Evolutionary conservation across 1,140 invertebrate species (phyloP), one percentile per base, ranked within the genome.

Genomic region (Brachionus koreanus): DNA sequence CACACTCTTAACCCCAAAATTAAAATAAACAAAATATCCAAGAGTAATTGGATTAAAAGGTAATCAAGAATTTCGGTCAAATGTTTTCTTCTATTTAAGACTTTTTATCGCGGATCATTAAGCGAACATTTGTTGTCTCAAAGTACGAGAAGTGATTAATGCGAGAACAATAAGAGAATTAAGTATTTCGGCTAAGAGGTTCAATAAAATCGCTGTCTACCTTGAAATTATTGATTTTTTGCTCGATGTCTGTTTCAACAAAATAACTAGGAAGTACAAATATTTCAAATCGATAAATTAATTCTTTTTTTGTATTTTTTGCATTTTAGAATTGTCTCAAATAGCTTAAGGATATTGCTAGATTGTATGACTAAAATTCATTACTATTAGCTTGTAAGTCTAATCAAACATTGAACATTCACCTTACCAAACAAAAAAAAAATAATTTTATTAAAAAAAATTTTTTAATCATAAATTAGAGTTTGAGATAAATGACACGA

Each of bases 181-280:
- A 5, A 57, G 39, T 42, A 42, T 57, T 57, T 3, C 16, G 49
- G 16, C 49, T 57, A 57, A 57, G 49, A 65, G 35, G 25, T 25
- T n/a, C 25, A 65, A 33, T 37, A 65, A 29, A 65, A 65, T 33
- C 9, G 12, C 65, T 69, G 65, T 69, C 65, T 69, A 69, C 65
- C 65, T 69, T 69, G 65, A 69, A 69, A 69, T 13, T 69, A 69
- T 69, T 39, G 65, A 69, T 69, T 69, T 69, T 69, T 69, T 65
- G 25, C 23, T 33, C 12, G 5, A 65, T 33, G 33, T 65, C 63
- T 29, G n/a, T 33, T 33, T 33, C 33, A 65, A 65, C 16, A 37
- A 69, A 69, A 16, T 16, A 13, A 39, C 6, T 37, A n/a, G 65
- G 29, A 39, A 69, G 19, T 69, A 69, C 65, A 69, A 69, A 37